Conservation (phyloP, 2,888 invertebrate species). For the Chelonus formosanus region DNA sequence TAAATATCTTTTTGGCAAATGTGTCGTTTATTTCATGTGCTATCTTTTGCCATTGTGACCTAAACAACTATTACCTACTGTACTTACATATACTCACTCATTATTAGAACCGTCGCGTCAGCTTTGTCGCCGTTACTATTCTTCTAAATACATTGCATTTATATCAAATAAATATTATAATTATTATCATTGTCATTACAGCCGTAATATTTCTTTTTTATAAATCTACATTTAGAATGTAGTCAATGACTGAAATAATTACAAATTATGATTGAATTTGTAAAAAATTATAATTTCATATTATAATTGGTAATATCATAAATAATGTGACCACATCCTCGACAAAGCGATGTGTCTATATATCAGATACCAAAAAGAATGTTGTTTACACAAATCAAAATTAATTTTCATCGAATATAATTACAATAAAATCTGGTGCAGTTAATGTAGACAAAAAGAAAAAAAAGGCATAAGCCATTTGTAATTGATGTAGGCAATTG, state of each 20-base stretch:
- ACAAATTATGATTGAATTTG: too few species aligned
- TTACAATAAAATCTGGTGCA: too few species aligned
- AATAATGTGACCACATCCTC: constrained; percentile 22
- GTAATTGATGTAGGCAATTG: too few species aligned
- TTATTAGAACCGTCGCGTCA: constrained; percentile 45
- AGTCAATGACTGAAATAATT: too few species aligned
- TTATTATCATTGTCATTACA: too few species aligned
- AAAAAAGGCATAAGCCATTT: constrained; percentile 6
- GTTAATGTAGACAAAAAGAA: constrained; percentile 10
- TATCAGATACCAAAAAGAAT: neutral
- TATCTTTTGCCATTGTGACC: constrained; percentile 52
- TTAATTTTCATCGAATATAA: neutral
- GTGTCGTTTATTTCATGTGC: constrained; percentile 65
- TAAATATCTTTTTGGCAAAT: constrained; percentile 65
- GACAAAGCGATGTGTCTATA: neutral
- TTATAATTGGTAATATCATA: neutral
- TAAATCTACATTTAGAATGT: too few species aligned
- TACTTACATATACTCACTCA: constrained; percentile 59
- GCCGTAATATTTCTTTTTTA: too few species aligned
- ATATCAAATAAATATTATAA: neutral
- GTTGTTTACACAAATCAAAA: neutral
- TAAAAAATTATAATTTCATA: too few species aligned
- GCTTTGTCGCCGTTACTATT: constrained; percentile 55
- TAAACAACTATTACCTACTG: constrained; percentile 47
- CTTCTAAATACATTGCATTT: constrained; percentile 5